Base-by-base conservation (phyloP, 2,113 vertebrate species). In the Clarias gariepinus region DNA sequence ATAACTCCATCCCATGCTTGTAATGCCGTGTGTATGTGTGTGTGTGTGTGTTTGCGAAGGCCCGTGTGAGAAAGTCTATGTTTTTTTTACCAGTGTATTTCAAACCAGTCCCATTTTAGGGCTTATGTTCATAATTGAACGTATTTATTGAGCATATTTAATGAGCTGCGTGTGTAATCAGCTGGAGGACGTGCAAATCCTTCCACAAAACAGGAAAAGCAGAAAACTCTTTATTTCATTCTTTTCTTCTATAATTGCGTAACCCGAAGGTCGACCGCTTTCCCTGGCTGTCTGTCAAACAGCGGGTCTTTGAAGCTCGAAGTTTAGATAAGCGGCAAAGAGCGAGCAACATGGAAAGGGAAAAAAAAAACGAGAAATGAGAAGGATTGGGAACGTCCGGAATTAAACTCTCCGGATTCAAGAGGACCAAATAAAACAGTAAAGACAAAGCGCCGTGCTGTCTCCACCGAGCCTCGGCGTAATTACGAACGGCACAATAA, bases 401-500 rank as follows among this genome's bases (percentile, higher is more conserved):
- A 91, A 93, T 92, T 91, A 89, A 84, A 94, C 92, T 66, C 86
- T 57, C 52, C 87, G n/a, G 71, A 83, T 86, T 41, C 36, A 52
- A 69, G 86, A 90, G 30, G 30, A 71, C 76, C 12, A 85, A 87
- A 55, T 9, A 87, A 90, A 90, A 91, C 81, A 87, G 82, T 76
- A 77, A 86, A 66, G 85, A 58, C 15, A 6, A 81, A 87, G 85
- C 80, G 55, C 33, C 73, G 74, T 73, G 76, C 63, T 66, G 60
- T 33, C 82, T 85, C 41, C 74, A 82, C 84, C 68, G 60, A 84
- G 86, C 85, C 60, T 81, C 28, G 64, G 36, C 84, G 81, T 89
- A 91, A 92, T 94, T 91, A 93, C 68, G 85, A 91, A 89, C 77
- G 83, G n/a, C 63, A 84, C 53, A 84, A 88, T 87, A 88, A 89